Conservation (phyloP, 2,113 vertebrate genomes). For the Origma solitaria region DNA sequence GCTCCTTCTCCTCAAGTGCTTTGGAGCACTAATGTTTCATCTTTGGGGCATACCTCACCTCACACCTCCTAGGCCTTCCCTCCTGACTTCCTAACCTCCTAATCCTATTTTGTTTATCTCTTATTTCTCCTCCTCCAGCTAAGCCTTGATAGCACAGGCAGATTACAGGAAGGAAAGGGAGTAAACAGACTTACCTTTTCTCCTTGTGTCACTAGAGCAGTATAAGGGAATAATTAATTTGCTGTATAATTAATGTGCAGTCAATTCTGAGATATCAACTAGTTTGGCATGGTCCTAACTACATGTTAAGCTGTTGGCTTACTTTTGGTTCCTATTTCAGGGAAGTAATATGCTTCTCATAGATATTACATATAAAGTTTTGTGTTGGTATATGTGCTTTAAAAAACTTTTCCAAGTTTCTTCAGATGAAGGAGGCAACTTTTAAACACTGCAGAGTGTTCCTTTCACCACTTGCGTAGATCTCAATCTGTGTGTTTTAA, state of each 20-base stretch:
- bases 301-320: neutral
- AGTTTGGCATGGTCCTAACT: neutral
- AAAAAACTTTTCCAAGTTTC: neutral
- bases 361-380: neutral
- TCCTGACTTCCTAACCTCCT: neutral
- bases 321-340: neutral
- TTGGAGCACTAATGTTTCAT: neutral
- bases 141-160: neutral
- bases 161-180: neutral
- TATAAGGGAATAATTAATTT: neutral
- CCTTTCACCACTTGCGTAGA: neutral
- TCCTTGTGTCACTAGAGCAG: neutral
- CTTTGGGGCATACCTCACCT: neutral
- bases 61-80: neutral
- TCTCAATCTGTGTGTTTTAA: neutral
- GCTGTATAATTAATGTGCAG: neutral
- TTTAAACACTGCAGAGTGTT: neutral
- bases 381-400: neutral
- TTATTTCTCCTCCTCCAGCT: neutral
- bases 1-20: neutral
- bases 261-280: neutral
- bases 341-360: neutral
- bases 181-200: neutral
- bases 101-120: neutral
- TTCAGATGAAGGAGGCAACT: neutral